Percentiles rank a stretch among this genome's conserved stretches.
These are phyloP conservation scores for Chionomys nivalis DNA, from an alignment of 2,113 vertebrate genomes.

Conservation along the genomic window DNA sequence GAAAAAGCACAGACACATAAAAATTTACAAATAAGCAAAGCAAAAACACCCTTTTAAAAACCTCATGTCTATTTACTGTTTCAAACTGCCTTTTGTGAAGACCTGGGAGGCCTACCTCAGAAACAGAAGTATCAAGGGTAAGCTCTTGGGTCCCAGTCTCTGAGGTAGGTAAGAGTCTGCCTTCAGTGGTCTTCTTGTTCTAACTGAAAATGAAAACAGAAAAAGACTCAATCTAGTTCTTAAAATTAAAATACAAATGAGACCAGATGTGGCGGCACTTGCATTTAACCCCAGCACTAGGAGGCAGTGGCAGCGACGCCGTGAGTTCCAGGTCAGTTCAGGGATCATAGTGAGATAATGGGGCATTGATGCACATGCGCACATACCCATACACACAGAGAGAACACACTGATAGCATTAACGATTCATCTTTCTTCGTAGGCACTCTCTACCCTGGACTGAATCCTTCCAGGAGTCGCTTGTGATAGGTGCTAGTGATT, in stretches of 20 bases:
- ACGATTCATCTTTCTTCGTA: too few relatives aligned
- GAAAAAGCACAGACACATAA: background rate
- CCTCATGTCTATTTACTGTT: background rate
- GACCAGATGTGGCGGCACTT: background rate
- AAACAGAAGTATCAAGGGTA: background rate
- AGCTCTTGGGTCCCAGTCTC: background rate
- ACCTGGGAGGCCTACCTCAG: background rate
- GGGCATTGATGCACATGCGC: fast-evolving
- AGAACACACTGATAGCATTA: background rate
- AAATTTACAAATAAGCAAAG: background rate
- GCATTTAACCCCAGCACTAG: background rate
- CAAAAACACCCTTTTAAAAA: background rate
- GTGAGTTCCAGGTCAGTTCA: background rate
- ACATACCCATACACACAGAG: background rate
- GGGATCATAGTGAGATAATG: background rate
- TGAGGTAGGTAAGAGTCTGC: background rate
- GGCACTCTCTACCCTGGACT: background rate
- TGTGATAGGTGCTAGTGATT: background rate
- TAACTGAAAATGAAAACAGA: background rate
- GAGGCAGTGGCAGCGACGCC: background rate
- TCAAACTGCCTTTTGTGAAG: background rate
- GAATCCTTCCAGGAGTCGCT: background rate
- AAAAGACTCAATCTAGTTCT: background rate
- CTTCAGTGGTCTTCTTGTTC: background rate
- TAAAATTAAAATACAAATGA: background rate